Conservation (phyloP, 2,113 vertebrate species). For the Ophiodon elongatus region DNA sequence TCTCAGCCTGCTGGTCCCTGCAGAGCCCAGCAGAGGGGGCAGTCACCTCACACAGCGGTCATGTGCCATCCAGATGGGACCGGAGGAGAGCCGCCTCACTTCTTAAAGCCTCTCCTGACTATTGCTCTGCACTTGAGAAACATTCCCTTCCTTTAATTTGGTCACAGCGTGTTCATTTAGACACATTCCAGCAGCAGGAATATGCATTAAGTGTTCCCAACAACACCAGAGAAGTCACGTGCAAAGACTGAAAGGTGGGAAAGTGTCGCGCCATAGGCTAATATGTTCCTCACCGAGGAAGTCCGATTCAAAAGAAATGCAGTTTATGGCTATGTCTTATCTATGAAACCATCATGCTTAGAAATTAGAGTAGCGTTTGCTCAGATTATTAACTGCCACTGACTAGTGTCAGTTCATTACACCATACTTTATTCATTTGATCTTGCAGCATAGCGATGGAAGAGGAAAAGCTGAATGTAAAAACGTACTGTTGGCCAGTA, state of each 20-base stretch:
- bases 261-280: too few relatives aligned
- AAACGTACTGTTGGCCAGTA: neutral
- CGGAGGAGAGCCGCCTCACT: neutral
- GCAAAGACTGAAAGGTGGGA: neutral
- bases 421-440: neutral
- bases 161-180: neutral
- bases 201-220: neutral
- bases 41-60: conserved; percentile 61
- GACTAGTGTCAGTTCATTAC: neutral
- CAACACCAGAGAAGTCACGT: neutral
- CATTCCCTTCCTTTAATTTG: neutral
- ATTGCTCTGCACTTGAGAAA: conserved; percentile 14
- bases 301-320: too few relatives aligned
- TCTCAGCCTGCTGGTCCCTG: conserved; percentile 38
- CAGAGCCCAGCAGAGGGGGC: conserved; percentile 76
- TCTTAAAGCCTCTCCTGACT: conserved; percentile 11
- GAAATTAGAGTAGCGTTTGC: neutral
- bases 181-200: conserved; percentile 9
- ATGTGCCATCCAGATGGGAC: conserved; percentile 6
- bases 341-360: too few relatives aligned
- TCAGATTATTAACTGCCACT: neutral
- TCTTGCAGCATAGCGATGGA: neutral
- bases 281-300: too few relatives aligned
- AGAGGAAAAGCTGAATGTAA: neutral
- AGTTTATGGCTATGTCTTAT: too few relatives aligned